Conservation (phyloP, 2,797 vertebrate genomes). For the Pelobates cultripes region DNA sequence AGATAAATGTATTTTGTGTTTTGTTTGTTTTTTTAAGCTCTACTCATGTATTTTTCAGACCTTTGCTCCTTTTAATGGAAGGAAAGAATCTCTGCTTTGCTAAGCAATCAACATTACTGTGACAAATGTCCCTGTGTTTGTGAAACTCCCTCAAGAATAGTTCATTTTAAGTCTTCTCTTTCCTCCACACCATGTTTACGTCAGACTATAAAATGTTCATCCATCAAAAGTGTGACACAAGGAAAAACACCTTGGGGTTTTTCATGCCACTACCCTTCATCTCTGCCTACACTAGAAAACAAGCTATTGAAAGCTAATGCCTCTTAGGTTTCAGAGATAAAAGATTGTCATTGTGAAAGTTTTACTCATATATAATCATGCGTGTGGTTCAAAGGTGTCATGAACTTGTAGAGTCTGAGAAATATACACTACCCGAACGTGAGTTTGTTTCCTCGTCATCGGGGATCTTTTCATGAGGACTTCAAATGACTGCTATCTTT, state of each 20-base stretch:
- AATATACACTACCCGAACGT: neutral
- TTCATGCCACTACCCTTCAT: slow-evolving; percentile 34
- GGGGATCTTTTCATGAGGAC: too few relatives aligned
- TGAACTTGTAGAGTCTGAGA: slow-evolving; percentile 19
- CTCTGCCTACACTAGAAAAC: slow-evolving; percentile 28
- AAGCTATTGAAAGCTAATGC: slow-evolving; percentile 44
- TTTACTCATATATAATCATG: slow-evolving; percentile 45
- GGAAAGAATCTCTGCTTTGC: slow-evolving; percentile 25
- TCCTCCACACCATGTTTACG: slow-evolving; percentile 25
- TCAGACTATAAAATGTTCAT: slow-evolving; percentile 48
- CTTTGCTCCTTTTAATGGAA: slow-evolving; percentile 10
- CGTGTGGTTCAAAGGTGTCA: slow-evolving; percentile 25
- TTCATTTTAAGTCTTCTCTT: slow-evolving; percentile 26
- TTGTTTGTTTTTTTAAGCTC: neutral
- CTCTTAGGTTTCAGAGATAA: slow-evolving; percentile 44
- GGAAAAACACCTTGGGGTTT: slow-evolving; percentile 37
- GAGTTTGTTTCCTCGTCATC: neutral
- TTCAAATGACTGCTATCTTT: too few relatives aligned
- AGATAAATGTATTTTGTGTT: neutral
- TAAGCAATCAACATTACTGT: slow-evolving; percentile 40
- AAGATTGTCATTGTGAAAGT: slow-evolving; percentile 21
- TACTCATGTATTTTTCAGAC: slow-evolving; percentile 16
- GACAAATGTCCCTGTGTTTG: slow-evolving; percentile 31
- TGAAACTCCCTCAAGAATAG: slow-evolving; percentile 16
- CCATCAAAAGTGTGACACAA: slow-evolving; percentile 30